phyloP scores from a whole-genome alignment of 2,797 vertebrate genomes.

The Muscicapa comitata region DNA sequence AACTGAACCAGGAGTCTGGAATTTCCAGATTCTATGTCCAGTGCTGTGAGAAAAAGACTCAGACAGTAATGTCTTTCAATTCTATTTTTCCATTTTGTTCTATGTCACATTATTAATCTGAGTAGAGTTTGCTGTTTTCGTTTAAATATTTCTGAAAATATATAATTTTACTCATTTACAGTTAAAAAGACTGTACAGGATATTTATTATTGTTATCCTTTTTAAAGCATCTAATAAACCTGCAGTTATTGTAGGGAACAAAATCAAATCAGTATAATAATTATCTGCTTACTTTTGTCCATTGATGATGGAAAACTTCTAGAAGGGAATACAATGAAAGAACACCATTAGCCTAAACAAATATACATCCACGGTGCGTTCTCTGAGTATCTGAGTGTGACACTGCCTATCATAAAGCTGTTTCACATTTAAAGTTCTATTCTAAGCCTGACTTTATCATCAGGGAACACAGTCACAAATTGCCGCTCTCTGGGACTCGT shows the following conservation, averaged over 20 bases:
- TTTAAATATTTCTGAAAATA: neutral
- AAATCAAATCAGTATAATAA: neutral
- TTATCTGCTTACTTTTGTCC: neutral
- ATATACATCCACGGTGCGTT: neutral
- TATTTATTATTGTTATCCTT: neutral
- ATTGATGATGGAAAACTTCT: neutral
- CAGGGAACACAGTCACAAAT: neutral
- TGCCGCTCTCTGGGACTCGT: neutral
- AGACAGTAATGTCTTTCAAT: neutral
- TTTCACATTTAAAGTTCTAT: neutral
- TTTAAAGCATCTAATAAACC: neutral
- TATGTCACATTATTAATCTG: neutral
- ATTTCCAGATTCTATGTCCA: neutral
- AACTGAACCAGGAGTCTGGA: neutral
- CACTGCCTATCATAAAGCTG: neutral
- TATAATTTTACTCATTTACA: neutral
- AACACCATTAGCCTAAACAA: neutral
- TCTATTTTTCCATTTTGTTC: neutral
- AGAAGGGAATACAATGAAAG: neutral
- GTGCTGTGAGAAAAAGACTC: neutral
- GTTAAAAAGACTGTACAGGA: neutral
- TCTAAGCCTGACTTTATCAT: neutral
- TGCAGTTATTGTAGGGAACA: neutral
- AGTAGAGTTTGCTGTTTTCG: neutral
- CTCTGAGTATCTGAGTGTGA: neutral